These are phyloP conservation scores for Chaetodon auriga DNA, from an alignment of 2,113 vertebrate species.

Conservation along the genomic window DNA sequence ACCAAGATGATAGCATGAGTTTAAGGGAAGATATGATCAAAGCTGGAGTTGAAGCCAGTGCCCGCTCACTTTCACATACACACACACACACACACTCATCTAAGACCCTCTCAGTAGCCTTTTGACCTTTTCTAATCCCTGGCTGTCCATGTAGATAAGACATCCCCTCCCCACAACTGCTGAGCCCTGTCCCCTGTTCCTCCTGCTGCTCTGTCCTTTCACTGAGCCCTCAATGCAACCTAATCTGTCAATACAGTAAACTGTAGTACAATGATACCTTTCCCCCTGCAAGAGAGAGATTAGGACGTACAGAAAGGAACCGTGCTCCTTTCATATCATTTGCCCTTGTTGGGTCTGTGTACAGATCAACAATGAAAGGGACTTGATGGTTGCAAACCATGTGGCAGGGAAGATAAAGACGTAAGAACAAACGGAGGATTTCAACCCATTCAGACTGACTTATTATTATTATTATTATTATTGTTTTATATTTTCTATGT, in stretches of 20 bases:
- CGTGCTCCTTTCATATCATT: conserved; percentile 23
- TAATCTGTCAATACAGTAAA: conserved; percentile 29
- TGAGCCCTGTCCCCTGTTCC: not conserved
- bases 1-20: not conserved
- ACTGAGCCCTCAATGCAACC: conserved; percentile 24
- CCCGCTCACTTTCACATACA: not conserved
- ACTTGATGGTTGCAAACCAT: conserved; percentile 8
- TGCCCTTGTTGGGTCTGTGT: conserved; percentile 28
- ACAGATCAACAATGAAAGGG: conserved; percentile 34
- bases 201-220: conserved; percentile 33
- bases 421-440: not conserved
- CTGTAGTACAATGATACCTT: conserved; percentile 23
- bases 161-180: not conserved
- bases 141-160: conserved; percentile 64
- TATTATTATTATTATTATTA: not conserved
- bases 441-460: not conserved
- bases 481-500: not conserved
- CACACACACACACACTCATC: not conserved
- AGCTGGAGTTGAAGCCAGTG: not conserved
- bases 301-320: conserved; percentile 51
- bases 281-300: conserved; percentile 62
- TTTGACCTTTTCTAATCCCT: conserved; percentile 32
- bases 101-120: not conserved
- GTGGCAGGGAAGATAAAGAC: conserved; percentile 66
- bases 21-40: not conserved